phyloP scores from a whole-genome alignment of 92 coral and sea anemone species.

The Montipora capitata region DNA sequence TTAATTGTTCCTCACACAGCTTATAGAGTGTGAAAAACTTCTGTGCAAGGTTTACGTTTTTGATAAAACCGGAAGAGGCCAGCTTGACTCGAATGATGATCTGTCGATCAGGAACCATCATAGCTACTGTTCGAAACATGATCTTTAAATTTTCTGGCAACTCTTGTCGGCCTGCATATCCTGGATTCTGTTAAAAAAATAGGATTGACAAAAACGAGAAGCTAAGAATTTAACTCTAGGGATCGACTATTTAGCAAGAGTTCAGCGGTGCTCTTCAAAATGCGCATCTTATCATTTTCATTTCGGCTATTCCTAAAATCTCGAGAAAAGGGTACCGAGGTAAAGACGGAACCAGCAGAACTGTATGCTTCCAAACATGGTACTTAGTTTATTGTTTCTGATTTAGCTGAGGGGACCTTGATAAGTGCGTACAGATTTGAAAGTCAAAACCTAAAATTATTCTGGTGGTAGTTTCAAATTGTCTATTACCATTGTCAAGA shows the following conservation, averaged over 20 bases:
- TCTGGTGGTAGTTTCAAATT: background rate
- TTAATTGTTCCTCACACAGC: conserved; percentile 98
- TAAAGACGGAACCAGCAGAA: too few relatives aligned
- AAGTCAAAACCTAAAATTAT: too few relatives aligned
- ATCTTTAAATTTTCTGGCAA: conserved; percentile 98
- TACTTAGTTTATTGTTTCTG: too few relatives aligned
- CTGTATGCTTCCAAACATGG: too few relatives aligned
- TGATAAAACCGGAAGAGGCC: conserved; percentile 96
- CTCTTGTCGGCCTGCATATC: conserved; percentile 99
- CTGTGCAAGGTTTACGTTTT: conserved; percentile 88
- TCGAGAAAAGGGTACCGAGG: too few relatives aligned
- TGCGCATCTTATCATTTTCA: too few relatives aligned
- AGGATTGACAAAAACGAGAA: background rate
- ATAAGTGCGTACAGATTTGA: too few relatives aligned
- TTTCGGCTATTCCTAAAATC: too few relatives aligned
- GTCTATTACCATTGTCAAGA: conserved; percentile 93
- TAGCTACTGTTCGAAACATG: conserved; percentile 98
- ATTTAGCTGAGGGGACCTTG: too few relatives aligned
- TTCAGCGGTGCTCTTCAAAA: too few relatives aligned
- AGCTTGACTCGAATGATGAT: conserved; percentile 98
- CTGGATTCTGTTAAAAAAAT: conserved; percentile 87
- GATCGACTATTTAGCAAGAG: too few relatives aligned
- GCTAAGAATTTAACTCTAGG: too few relatives aligned
- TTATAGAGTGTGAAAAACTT: conserved; percentile 98
- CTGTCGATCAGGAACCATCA: conserved; percentile 99